These are phyloP conservation scores for Tricholauxania praeusta DNA, from an alignment of 2,888 invertebrate genomes.

Conservation along the genomic window DNA sequence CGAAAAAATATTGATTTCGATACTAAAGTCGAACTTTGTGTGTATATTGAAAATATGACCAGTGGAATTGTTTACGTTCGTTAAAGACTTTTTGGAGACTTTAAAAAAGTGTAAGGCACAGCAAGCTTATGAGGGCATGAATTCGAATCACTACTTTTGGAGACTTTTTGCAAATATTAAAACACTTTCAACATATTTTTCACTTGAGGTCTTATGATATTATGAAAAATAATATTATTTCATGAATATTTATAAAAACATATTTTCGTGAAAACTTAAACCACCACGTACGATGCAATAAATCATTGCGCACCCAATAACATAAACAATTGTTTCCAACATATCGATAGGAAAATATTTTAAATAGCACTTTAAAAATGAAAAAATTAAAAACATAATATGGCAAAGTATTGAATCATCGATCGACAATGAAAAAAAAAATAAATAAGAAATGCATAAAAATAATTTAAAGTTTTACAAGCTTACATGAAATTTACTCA, in stretches of 20 bases:
- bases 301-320: constrained; percentile 33
- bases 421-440: constrained; percentile 16
- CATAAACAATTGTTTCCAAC: constrained; percentile 31
- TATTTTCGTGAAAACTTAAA: not conserved
- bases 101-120: too few relatives aligned
- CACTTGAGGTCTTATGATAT: too few relatives aligned
- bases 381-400: constrained; percentile 1
- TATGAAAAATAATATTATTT: too few relatives aligned
- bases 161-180: too few relatives aligned
- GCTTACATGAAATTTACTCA: constrained; percentile 62
- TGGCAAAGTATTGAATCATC: not conserved
- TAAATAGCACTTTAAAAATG: constrained; percentile 4
- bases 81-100: too few relatives aligned
- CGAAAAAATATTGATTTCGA: too few relatives aligned
- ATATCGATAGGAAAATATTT: not conserved
- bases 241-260: not conserved
- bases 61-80: too few relatives aligned
- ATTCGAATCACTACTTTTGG: too few relatives aligned
- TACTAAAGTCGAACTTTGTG: too few relatives aligned
- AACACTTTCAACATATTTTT: too few relatives aligned
- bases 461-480: constrained; percentile 7
- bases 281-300: not conserved
- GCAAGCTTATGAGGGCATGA: too few relatives aligned
- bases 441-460: not conserved
- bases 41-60: too few relatives aligned